Evolutionary conservation across 2,888 invertebrate genomes (phyloP), one percentile per base, ranked within the genome.

Genomic region (Troilus luridus): DNA sequence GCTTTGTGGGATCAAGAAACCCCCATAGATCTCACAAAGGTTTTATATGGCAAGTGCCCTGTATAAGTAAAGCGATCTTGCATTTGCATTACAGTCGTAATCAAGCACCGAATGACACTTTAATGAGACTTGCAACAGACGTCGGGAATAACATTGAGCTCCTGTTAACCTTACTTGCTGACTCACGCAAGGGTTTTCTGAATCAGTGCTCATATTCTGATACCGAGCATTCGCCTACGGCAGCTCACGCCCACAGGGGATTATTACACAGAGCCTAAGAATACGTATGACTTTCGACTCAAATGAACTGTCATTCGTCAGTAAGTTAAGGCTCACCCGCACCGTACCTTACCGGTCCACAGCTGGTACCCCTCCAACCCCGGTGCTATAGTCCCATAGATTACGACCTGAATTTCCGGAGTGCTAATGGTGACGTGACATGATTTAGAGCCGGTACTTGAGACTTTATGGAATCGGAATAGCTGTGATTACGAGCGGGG

Each of bases 371-470:
- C 56, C 56, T 85, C 21, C 21, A 11, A 85, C 54, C n/a, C n/a
- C 3, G 12, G 56, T 56, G 14, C 85, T 21, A 56, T 85, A 12
- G 85, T 85, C 19, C 85, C n/a, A 85, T 85, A n/a, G 56, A 85
- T 85, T 85, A 85, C 11, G 85, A 56, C 54, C 85, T 85, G 85
- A 85, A 85, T 85, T 85, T 85, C 85, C 85, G 85, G 85, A 85
- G 88, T 62, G 62, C 89, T 89, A 89, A 89, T 89, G 89, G 89
- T 89, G 89, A 89, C 89, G 89, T 89, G 89, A 89, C 17, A 60
- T 89, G 89, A 89, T 89, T 89, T 89, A 89, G 11, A 9, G 27
- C 19, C 67, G 89, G 89, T 89, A 64, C 60, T 62, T 64, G 89
- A n/a, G 64, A 89, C 89, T 89, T 89, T 89, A 89, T 89, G 89